Conservation (phyloP, 2,888 invertebrate genomes). For the Lobophora halterata region DNA sequence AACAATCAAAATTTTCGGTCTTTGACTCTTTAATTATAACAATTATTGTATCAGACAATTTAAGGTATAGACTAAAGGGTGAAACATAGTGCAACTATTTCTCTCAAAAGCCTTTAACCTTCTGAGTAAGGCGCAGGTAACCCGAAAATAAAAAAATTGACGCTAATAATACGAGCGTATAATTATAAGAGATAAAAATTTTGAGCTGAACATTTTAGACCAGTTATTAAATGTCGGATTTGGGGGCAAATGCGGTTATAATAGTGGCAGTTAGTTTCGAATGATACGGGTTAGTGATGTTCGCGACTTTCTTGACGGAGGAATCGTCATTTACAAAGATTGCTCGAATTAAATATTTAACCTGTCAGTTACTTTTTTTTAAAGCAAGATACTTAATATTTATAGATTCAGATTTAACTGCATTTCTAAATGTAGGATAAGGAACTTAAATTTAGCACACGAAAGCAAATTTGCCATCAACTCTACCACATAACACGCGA, state of each 20-base stretch:
- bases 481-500: too few relatives aligned
- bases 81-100: conserved; percentile 53
- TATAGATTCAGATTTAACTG: too few relatives aligned
- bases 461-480: too few relatives aligned
- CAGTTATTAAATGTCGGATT: conserved; percentile 69
- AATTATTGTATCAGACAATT: conserved; percentile 41
- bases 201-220: conserved; percentile 53
- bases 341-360: too few relatives aligned
- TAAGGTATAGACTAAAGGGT: conserved; percentile 49
- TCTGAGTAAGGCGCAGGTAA: conserved; percentile 64
- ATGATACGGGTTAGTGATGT: conserved; percentile 50
- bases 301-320: conserved; percentile 41
- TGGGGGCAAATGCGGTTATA: conserved; percentile 75
- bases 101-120: conserved; percentile 42
- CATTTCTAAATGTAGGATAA: too few relatives aligned
- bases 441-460: too few relatives aligned
- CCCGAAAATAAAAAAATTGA: conserved; percentile 56
- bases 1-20: conserved; percentile 1
- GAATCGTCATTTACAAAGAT: conserved; percentile 12
- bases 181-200: conserved; percentile 74
- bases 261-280: conserved; percentile 57
- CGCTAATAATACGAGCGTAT: conserved; percentile 60
- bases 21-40: conserved; percentile 17
- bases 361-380: too few relatives aligned
- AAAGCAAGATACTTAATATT: too few relatives aligned